Percentiles rank a stretch among this genome's conserved stretches.
phyloP scores from a whole-genome alignment of 2,113 vertebrate genomes.

The Mohoua ochrocephala region DNA sequence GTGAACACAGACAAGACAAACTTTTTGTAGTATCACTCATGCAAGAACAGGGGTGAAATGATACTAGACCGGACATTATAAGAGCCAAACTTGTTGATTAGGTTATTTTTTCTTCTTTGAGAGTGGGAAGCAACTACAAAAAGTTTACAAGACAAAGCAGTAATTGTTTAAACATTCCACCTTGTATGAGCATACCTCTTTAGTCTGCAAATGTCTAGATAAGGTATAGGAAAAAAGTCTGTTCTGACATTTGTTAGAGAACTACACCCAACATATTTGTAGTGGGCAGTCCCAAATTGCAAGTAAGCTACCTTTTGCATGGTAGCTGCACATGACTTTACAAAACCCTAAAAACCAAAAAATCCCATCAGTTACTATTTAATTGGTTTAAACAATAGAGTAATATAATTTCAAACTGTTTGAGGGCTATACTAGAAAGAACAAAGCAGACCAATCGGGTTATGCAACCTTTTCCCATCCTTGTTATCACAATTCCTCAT shows the following conservation, averaged over 20 bases:
- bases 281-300: background rate
- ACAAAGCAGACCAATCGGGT: background rate
- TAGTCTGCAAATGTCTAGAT: background rate
- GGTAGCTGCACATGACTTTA: background rate
- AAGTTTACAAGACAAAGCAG: background rate
- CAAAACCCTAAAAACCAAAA: background rate
- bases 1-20: background rate
- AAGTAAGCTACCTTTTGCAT: background rate
- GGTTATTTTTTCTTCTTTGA: background rate
- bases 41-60: background rate
- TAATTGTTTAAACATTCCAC: background rate
- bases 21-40: background rate
- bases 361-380: background rate
- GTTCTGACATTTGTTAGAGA: background rate
- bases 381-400: background rate
- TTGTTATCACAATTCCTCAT: background rate
- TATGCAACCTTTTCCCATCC: background rate
- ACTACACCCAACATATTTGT: background rate
- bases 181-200: background rate
- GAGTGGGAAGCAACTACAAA: background rate
- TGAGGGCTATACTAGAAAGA: background rate
- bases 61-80: background rate
- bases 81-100: background rate
- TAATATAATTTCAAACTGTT: background rate
- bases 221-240: background rate